These are phyloP conservation scores for Hylomyscus alleni DNA, from an alignment of 2,797 vertebrate genomes.

Conservation along the genomic window DNA sequence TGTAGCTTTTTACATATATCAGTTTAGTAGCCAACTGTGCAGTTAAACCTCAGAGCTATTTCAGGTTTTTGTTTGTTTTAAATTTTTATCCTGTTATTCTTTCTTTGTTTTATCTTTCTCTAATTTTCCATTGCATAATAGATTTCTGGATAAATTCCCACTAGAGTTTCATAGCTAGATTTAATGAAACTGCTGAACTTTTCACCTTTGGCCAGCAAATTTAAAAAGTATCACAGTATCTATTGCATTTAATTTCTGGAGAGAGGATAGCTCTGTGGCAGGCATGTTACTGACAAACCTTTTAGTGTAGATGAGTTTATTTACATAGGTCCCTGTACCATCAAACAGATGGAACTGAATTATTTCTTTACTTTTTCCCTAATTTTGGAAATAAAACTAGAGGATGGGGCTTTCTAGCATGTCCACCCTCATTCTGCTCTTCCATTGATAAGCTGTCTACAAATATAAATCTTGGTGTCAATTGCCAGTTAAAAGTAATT, in stretches of 20 bases:
- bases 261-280: constrained; percentile 41
- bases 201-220: constrained; percentile 78
- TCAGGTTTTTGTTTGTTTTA: constrained; percentile 44
- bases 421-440: not conserved
- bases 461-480: constrained; percentile 58
- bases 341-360: constrained; percentile 47
- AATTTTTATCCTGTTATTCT: constrained; percentile 24
- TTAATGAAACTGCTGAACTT: constrained; percentile 84
- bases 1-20: constrained; percentile 20
- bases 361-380: constrained; percentile 64
- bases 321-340: constrained; percentile 59
- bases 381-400: constrained; percentile 48
- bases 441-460: constrained; percentile 56
- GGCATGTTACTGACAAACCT: constrained; percentile 61
- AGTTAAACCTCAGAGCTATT: not conserved
- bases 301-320: constrained; percentile 35
- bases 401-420: not conserved
- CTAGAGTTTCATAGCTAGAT: constrained; percentile 47
- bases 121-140: constrained; percentile 78
- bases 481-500: constrained; percentile 66
- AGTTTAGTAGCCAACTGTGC: constrained; percentile 19
- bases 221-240: constrained; percentile 74
- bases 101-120: constrained; percentile 20
- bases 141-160: constrained; percentile 76
- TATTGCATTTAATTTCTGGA: constrained; percentile 59